phyloP scores from a whole-genome alignment of 2,797 vertebrate genomes.

The Chloroceryle amazona region DNA sequence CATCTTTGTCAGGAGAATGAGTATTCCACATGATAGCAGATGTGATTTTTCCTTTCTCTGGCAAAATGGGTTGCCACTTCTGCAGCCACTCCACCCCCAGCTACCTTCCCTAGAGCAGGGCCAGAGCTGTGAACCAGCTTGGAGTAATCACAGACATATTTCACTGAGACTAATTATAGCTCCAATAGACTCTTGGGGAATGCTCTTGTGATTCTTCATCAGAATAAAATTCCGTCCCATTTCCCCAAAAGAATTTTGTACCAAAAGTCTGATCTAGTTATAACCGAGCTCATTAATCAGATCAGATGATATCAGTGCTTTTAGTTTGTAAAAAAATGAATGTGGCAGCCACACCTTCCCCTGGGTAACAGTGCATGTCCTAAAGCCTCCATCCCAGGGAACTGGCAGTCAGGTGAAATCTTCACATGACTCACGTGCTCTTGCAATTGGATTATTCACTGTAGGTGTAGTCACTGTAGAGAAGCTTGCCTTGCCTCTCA shows the following conservation, averaged over 20 bases:
- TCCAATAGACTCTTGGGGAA: background rate
- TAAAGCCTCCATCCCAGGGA: background rate
- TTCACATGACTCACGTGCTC: slow-evolving; percentile 39
- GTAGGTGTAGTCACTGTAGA: slow-evolving; percentile 35
- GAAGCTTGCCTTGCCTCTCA: slow-evolving; percentile 41
- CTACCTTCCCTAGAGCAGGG: background rate
- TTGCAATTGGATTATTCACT: slow-evolving; percentile 63
- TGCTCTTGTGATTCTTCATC: background rate
- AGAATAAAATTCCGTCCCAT: background rate
- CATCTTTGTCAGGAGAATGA: background rate
- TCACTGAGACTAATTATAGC: background rate
- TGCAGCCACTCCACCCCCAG: background rate
- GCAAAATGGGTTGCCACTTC: background rate
- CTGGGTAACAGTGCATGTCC: background rate
- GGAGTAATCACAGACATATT: background rate
- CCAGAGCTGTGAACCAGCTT: background rate
- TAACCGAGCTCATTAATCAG: background rate
- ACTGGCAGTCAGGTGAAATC: slow-evolving; percentile 4
- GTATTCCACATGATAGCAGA: background rate
- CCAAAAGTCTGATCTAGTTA: background rate
- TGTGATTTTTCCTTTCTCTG: background rate
- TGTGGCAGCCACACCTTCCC: background rate
- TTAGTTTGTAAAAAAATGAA: background rate
- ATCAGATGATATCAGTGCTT: background rate
- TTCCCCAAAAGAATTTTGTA: background rate